These are phyloP conservation scores for Dreissena polymorpha DNA, from an alignment of 1,140 invertebrate genomes.

Conservation along the genomic window DNA sequence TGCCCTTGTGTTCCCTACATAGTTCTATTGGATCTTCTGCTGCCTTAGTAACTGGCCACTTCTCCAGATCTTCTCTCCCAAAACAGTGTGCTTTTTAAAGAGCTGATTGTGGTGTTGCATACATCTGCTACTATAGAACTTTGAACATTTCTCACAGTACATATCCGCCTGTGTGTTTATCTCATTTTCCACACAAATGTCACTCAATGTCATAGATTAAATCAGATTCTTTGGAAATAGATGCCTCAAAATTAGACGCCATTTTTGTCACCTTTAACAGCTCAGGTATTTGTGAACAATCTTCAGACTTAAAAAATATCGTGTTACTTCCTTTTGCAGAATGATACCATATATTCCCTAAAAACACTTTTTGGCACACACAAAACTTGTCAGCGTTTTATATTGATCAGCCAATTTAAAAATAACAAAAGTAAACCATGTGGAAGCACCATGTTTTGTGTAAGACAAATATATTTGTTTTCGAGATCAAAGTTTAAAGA, in stretches of 20 bases:
- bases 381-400: too few relatives aligned
- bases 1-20: neutral
- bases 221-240: neutral
- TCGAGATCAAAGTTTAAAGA: too few relatives aligned
- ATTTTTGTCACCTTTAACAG: neutral
- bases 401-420: too few relatives aligned
- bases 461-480: too few relatives aligned
- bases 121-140: neutral
- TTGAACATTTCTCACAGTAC: neutral
- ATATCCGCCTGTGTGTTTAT: neutral
- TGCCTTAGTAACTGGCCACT: neutral
- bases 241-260: slow-evolving; percentile 4
- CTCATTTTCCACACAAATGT: neutral
- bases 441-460: too few relatives aligned
- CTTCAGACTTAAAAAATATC: too few relatives aligned
- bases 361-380: too few relatives aligned
- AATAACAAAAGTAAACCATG: too few relatives aligned
- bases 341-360: too few relatives aligned
- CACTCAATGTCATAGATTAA: neutral
- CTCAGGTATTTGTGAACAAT: too few relatives aligned
- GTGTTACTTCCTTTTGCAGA: too few relatives aligned
- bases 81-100: neutral
- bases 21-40: neutral
- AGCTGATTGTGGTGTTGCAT: neutral
- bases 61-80: neutral